These are phyloP conservation scores for Brienomyrus brachyistius DNA, from an alignment of 2,113 vertebrate species.

Conservation along the genomic window DNA sequence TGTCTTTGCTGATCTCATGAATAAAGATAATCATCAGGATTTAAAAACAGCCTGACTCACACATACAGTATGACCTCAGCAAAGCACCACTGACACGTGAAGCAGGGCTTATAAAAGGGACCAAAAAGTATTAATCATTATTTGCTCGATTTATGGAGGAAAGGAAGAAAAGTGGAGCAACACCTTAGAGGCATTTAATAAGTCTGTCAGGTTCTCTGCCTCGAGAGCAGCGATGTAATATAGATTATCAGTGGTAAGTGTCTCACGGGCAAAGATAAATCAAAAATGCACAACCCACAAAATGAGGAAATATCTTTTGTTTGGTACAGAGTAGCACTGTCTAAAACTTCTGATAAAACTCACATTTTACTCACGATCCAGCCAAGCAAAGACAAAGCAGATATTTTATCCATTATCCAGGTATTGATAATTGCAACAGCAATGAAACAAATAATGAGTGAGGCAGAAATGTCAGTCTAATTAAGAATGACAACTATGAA, in stretches of 20 bases:
- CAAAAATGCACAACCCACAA: conserved; percentile 40
- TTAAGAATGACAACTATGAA: not conserved
- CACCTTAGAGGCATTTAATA: conserved; percentile 26
- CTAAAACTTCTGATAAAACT: conserved; percentile 41
- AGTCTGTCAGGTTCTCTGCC: conserved; percentile 9
- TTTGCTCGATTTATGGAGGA: conserved; percentile 27
- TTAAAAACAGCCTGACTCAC: conserved; percentile 30
- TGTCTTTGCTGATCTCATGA: not conserved
- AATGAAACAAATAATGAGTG: not conserved
- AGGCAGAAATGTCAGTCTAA: not conserved
- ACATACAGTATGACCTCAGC: conserved; percentile 20
- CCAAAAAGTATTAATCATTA: conserved; percentile 32
- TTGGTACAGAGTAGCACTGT: conserved; percentile 9
- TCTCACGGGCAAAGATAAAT: conserved; percentile 50
- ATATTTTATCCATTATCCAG: not conserved
- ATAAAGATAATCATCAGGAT: not conserved
- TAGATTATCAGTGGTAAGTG: conserved; percentile 46
- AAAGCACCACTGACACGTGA: conserved; percentile 30
- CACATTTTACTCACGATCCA: not conserved
- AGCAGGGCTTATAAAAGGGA: conserved; percentile 27
- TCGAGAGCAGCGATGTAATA: conserved; percentile 39
- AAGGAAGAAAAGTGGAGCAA: conserved; percentile 27
- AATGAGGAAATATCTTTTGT: conserved; percentile 16
- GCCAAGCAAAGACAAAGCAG: not conserved
- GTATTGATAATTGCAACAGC: not conserved